Evolutionary conservation across 2,113 vertebrate species (phyloP), one percentile per base, ranked within the genome.

Genomic region (Progne subis): DNA sequence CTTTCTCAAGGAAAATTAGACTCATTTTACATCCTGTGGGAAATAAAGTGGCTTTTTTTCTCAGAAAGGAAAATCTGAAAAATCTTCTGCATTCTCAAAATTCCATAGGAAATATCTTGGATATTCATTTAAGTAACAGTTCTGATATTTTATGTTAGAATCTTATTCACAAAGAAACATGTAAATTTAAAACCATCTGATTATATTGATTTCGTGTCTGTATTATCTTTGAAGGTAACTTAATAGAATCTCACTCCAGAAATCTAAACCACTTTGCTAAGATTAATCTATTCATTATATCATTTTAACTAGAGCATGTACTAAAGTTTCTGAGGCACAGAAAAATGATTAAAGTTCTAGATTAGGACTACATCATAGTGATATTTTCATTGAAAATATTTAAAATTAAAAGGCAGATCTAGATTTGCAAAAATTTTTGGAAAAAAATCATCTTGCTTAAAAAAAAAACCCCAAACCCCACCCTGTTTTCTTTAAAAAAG

Each of bases 401-500:
- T 84, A n/a, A 34, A 47, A 49, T 74, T 49, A 57, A 91, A 50
- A 34, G 9, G 1, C 5, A 47, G 8, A 1, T 52, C 64, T 63
- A 43, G 11, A 7, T 77, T 81, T 88, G 41, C 34, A 74, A 83
- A 43, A 26, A 6, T 6, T 59, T 3, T 8, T 31, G 0, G 7
- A 18, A 59, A 65, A 63, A 39, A 57, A 29, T 14, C 1, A 47
- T 60, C 13, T 68, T 32, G 18, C 19, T 78, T 74, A 2, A 21
- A 24, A 63, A 61, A 37, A n/a, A n/a, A n/a, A n/a, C 37, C 37
- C 37, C 8, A 32, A 29, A 3, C 3, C 0, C 2, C 3, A 25
- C 8, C 4, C 19, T 29, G 3, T 64, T 94, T 81, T 68, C 14
- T 53, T 84, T 43, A 10, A 9, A 68, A 84, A 57, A 55, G 1